Evolutionary conservation across 2,888 invertebrate genomes (phyloP).

Genomic region (Drosophila mimetica): DNA sequence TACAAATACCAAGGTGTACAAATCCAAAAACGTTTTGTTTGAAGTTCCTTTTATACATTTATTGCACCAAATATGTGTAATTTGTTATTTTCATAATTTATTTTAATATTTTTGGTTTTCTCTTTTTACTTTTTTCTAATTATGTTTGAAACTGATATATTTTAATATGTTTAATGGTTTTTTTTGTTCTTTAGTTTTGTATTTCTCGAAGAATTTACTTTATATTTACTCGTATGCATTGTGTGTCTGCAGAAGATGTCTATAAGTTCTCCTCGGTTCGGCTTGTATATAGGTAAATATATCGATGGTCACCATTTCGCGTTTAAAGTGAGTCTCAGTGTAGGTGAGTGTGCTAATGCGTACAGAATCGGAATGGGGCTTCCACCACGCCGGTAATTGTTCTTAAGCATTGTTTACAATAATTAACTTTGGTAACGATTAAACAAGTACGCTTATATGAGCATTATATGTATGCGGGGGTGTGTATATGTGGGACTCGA

Average conservation of each 20-base stretch:
- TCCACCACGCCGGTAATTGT: constrained; percentile 22
- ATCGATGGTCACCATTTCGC: constrained; percentile 79
- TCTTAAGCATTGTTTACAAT: constrained; percentile 48
- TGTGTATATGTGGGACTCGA: constrained; percentile 43
- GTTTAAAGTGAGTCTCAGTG: constrained; percentile 65
- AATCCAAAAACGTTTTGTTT: constrained; percentile 46
- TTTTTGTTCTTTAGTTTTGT: constrained; percentile 39
- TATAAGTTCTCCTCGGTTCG: constrained; percentile 31
- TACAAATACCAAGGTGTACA: background rate
- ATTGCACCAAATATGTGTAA: constrained; percentile 81
- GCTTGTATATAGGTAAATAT: constrained; percentile 63
- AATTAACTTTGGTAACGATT: constrained; percentile 65
- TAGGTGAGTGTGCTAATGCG: constrained; percentile 55
- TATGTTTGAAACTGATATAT: constrained; percentile 75
- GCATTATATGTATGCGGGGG: constrained; percentile 61
- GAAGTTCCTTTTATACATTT: constrained; percentile 83
- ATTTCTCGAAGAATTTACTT: constrained; percentile 59
- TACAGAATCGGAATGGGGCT: constrained; percentile 40
- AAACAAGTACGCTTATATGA: constrained; percentile 73
- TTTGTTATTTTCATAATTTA: constrained; percentile 42
- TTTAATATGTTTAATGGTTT: constrained; percentile 63
- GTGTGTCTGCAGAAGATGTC: constrained; percentile 38
- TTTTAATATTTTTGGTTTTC: constrained; percentile 35
- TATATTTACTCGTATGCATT: constrained; percentile 48
- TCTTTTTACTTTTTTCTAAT: constrained; percentile 39